phyloP scores from a whole-genome alignment of 2,888 invertebrate genomes.

The Slavum lentiscoides region DNA sequence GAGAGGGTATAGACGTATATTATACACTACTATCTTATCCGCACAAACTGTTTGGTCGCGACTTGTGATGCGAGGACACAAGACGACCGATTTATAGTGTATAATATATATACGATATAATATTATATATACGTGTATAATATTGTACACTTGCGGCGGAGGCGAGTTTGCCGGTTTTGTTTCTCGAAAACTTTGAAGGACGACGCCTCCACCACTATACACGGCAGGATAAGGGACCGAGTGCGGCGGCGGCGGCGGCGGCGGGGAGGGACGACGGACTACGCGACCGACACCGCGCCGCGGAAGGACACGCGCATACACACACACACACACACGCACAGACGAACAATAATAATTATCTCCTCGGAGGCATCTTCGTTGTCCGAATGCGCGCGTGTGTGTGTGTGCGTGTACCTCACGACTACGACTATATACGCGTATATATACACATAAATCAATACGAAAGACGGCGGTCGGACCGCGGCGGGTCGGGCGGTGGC shows the following conservation, averaged over 20 bases:
- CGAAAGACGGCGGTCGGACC: constrained; percentile 43
- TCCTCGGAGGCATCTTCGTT: constrained; percentile 56
- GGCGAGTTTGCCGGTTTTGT: constrained; percentile 40
- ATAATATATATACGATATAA: not conserved
- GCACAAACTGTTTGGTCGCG: constrained; percentile 26
- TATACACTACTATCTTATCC: constrained; percentile 4
- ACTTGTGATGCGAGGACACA: constrained; percentile 19
- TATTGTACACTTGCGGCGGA: not conserved
- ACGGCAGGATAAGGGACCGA: not conserved
- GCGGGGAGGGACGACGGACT: not conserved
- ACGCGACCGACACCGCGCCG: constrained; percentile 11
- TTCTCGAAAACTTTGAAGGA: constrained; percentile 46
- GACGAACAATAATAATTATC: constrained; percentile 56
- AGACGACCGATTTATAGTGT: constrained; percentile 15
- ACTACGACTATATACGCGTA: constrained; percentile 20
- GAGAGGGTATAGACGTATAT: not conserved
- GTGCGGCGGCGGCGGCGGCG: no score
- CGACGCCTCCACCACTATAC: not conserved
- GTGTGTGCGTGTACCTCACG: not conserved
- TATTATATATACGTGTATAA: not conserved
- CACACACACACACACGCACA: constrained; percentile 51
- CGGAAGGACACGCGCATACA: constrained; percentile 28
- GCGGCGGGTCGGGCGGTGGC: not conserved
- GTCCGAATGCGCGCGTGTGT: constrained; percentile 28
- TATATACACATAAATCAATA: constrained; percentile 54